Conservation (phyloP, 2,888 invertebrate genomes). For the Gnatocerus cornutus region DNA sequence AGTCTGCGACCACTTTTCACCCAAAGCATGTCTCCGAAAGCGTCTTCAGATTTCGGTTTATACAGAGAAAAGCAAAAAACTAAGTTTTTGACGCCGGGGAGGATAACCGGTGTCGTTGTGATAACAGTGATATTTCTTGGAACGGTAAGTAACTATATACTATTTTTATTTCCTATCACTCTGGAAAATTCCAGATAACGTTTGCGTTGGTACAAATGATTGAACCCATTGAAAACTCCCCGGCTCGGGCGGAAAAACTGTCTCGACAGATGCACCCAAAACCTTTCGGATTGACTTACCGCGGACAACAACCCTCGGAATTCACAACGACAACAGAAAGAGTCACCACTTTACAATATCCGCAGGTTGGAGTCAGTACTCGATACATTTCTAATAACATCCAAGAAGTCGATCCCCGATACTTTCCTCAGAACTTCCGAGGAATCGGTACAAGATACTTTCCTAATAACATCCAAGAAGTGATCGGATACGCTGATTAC, state of each 20-base stretch:
- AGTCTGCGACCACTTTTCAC: neutral
- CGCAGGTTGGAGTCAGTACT: neutral
- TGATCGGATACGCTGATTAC: constrained; percentile 57
- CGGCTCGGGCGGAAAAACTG: constrained; percentile 41
- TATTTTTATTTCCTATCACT: constrained; percentile 2
- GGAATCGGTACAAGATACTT: constrained; percentile 51
- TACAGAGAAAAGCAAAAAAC: constrained; percentile 56
- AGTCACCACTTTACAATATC: constrained; percentile 53
- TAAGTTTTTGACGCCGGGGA: neutral
- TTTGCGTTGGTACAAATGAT: constrained; percentile 15
- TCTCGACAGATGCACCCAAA: constrained; percentile 42
- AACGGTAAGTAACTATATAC: constrained; percentile 56
- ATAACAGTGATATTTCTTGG: constrained; percentile 54
- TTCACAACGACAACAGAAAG: constrained; percentile 56
- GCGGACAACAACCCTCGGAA: constrained; percentile 60
- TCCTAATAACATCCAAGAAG: constrained; percentile 66
- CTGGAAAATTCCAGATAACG: constrained; percentile 16
- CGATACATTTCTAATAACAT: constrained; percentile 63
- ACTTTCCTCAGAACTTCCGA: constrained; percentile 65
- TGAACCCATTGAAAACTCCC: constrained; percentile 13
- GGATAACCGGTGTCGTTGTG: constrained; percentile 50
- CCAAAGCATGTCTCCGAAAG: constrained; percentile 50
- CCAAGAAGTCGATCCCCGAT: constrained; percentile 62
- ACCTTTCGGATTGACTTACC: constrained; percentile 61
- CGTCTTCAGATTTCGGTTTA: constrained; percentile 60